Evolutionary conservation across 2,113 vertebrate genomes (phyloP), one percentile per base, ranked within the genome.

Genomic region (Sebastes fasciatus): DNA sequence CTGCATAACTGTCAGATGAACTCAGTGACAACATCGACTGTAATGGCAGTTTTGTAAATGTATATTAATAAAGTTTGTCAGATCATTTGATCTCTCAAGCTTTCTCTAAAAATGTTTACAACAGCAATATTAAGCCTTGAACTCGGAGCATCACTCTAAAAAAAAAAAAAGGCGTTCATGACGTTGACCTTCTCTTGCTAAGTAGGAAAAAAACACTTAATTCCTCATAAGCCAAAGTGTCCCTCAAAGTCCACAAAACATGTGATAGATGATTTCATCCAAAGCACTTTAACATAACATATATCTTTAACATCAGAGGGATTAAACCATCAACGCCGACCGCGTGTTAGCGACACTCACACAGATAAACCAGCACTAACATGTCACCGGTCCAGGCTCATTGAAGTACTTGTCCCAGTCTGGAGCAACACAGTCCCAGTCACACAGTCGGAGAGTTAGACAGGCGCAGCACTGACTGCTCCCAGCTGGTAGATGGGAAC

Each of bases 401-500:
- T 9, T 67, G 43, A 75, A 58, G 65, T 45, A 4, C 51, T 40
- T 70, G 71, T 81, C 63, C 79, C 70, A 64, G 66, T 57, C 66
- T 58, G 65, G 68, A 74, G 74, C 10, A 2, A 55, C 40, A 0
- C 43, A 17, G 45, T 76, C 80, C 58, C 71, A 78, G 77, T 90
- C 68, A 17, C 69, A 80, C 63, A 86, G 66, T 83, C 83, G 84
- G 70, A 42, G 73, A 86, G 79, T 88, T 70, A 77, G 85, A 86
- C 79, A 46, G 81, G 79, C 86, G 9, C 54, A 2, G 72, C 34
- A 43, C 86, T 91, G 87, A 92, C 75, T 62, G 77, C 79, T 91
- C 86, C 80, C 90, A 93, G 94, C 90, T 91, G 91, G 76, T 75
- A 34, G 65, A 77, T 68, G 66, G 55, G 72, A 93, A 89, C 85